Base-by-base conservation (phyloP, 2,888 invertebrate genomes). In the Mechanitis messenoides region DNA sequence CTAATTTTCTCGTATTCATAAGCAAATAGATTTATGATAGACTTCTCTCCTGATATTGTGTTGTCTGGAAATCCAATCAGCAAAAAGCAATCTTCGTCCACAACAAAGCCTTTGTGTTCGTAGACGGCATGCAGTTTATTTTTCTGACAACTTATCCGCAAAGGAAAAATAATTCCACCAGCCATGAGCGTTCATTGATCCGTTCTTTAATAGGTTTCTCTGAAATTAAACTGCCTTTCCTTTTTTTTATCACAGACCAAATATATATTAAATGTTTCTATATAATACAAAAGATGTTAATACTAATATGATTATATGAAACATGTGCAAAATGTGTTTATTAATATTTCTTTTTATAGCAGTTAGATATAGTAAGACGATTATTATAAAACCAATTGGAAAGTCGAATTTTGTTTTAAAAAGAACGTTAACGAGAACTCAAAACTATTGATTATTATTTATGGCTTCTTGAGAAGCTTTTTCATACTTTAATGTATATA, bases 51-150 rank as follows among this genome's bases (percentile, higher is more conserved):
- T 55, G 9, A 12, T 54, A 54, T n/a, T 59, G 12, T 28, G 50
- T 55, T 45, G 42, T 45, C 56, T 45, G 45, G 47, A 56, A 31
- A 63, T 53, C 55, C 45, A 60, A 60, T 56, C 58, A 55, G 58
- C 61, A 46, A 57, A 55, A 58, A 55, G 60, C 55, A 58, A 60
- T 63, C 54, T 47, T 33, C 55, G 42, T 33, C 35, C 9, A 59
- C 35, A 60, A 63, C 59, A 63, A 60, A 63, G 56, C 53, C 35
- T 58, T 50, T 58, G 53, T 60, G 31, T 54, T 45, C 56, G 54
- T 57, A 42, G 63, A 45, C 55, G 57, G 31, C 54, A 59, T 55
- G 56, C 42, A 58, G 38, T 45, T 35, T 47, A 55, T 58, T 60
- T 60, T 58, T 57, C 56, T 57, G 47, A 53, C 54, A 58, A 58